Evolutionary conservation across 2,888 invertebrate genomes (phyloP), one percentile per base, ranked within the genome.

Genomic region (Panzeria rudis): DNA sequence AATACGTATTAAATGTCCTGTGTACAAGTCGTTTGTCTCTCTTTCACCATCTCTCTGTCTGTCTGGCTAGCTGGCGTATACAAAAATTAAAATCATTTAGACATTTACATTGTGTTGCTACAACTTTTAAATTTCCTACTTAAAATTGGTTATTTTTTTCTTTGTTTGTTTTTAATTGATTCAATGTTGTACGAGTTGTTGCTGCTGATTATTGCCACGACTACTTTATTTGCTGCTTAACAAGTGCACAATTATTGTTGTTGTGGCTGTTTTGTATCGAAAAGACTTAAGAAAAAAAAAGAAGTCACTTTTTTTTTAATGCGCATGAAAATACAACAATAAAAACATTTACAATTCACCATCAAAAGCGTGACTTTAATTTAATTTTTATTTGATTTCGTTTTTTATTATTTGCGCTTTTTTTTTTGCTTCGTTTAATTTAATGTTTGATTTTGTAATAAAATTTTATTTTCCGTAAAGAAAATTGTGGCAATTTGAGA

Each of bases 21-120:
- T 59, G 23, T 54, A 29, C 38, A 47, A 61, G 38, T 38, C 68
- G 54, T 62, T 66, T 78, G 56, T 62, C 54, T 25, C 69, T 73
- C 54, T 69, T 59, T 50, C 25, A 15, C 29, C 23, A 50, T 20
- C 23, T 56, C 1, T 69, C 35, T 35, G n/a, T 23, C 50, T 75
- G 83, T 0, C 59, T 20, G 72, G 13, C 17, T 38, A 20, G 15
- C 44, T 64, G 56, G 56, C 56, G 56, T 32, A 35, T 69, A 52
- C 52, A 54, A 9, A 81, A 78, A 78, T 81, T 62, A 82, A 85
- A 85, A 82, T 85, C 85, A 85, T 85, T 85, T 82, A 75, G 85
- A 82, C 82, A 85, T 85, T 82, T 85, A 85, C 85, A 85, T 82
- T 85, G 85, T 85, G 75, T 82, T 85, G 64, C 71, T 79, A 85